Evolutionary conservation across 2,888 invertebrate species (phyloP), one percentile per base, ranked within the genome.

Genomic region (Drosophila seclusa): DNA sequence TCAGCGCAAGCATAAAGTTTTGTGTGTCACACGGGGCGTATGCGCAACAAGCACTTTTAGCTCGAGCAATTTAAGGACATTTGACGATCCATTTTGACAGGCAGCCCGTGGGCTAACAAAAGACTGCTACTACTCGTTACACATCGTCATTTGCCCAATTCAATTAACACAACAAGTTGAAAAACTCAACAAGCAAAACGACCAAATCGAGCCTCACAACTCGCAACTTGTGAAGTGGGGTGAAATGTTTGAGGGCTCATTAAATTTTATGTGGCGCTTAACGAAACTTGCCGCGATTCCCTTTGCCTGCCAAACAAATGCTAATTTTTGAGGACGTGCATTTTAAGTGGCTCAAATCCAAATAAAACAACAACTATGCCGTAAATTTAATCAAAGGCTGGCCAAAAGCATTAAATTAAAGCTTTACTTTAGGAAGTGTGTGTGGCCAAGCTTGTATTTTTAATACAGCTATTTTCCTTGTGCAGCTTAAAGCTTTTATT

Each of bases 1-100:
- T 55, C 55, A 55, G 38, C 62, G 63, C 40, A 54, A 70, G 68
- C 64, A 71, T 61, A 70, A 80, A 77, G 63, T 89, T 78, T 82
- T 89, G 79, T 85, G 70, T 72, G 76, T 58, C 76, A 73, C 84
- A 89, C 84, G 89, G 62, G 65, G 76, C 87, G 84, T 84, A 87
- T 84, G 77, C 79, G 74, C 75, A 87, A 87, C 84, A 81, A 76
- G 86, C 78, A 63, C 71, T 68, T 82, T 67, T 58, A 38, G 66
- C 57, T 63, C n/a, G 50, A 63, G 58, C 81, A 80, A 68, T 83
- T 78, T 65, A 61, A 68, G 80, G 31, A 57, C 72, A 66, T 60
- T 68, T 52, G 66, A 66, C 48, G 55, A 59, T 58, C 62, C 74
- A 64, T 74, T 67, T 59, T 74, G 73, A 53, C 59, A 54, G 67